Evolutionary conservation across 2,113 vertebrate species (phyloP), one percentile per base, ranked within the genome.

Genomic region (Lichenostomus cassidix): DNA sequence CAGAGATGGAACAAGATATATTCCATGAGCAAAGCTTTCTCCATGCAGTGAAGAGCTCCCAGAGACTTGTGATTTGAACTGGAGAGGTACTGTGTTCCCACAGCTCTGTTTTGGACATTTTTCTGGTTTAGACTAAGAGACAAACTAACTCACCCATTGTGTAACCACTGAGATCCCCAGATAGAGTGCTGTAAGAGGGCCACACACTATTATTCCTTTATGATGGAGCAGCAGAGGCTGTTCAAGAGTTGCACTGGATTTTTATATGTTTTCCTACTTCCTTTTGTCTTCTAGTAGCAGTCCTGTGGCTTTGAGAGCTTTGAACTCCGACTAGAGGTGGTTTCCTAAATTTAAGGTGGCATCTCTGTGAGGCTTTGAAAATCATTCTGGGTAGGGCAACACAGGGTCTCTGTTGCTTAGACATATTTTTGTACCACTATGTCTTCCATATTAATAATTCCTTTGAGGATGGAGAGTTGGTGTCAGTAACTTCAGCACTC

Each of bases 281-380:
- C 62, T 94, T 96, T 96, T 92, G 80, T 95, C 81, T 91, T 92
- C 89, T 85, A 68, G 44, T 79, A 91, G 80, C 53, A 71, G 52
- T 81, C 76, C 73, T 94, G 94, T 84, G 69, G 83, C 84, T 95
- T 91, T 94, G 91, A 92, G 77, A 87, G 44, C 65, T 91, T 84
- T 52, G 64, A 56, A 70, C 15, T 81, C 52, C 0, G 0, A 67
- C 41, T 84, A 84, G 73, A 87, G 49, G 18, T 24, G 2, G 3
- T 44, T 53, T 82, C 73, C 87, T 87, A 87, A 90, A 91, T 95
- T 95, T 94, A 91, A 96, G 87, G 91, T 95, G 77, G 77, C 83
- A 91, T 95, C 85, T 59, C 65, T 86, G 12, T 7, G 29, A 88
- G 28, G n/a, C 42, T 77, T 80, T 86, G n/a, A 27, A 91, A 91